Percentiles rank a stretch among this genome's conserved stretches.
These are phyloP conservation scores for Lontra canadensis DNA, from an alignment of 2,113 vertebrate species.

Conservation along the genomic window DNA sequence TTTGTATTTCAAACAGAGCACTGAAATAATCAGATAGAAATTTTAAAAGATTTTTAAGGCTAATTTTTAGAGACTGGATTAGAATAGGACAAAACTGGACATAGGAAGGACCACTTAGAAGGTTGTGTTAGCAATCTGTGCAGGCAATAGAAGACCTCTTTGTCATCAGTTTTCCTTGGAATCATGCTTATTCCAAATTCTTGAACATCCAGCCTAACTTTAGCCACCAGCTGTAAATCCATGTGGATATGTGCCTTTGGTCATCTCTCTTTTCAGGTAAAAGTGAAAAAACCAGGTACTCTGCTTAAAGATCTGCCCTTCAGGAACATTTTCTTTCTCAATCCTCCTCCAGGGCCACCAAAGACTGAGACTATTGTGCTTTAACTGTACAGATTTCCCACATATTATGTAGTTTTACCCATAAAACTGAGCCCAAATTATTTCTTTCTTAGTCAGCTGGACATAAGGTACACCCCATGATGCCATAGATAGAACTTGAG, in stretches of 20 bases:
- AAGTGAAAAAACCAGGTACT: neutral
- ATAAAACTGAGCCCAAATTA: neutral
- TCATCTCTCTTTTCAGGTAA: neutral
- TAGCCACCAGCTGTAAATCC: neutral
- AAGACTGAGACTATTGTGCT: neutral
- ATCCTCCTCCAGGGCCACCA: neutral
- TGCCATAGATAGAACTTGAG: neutral
- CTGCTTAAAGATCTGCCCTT: neutral
- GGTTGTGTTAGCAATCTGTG: neutral
- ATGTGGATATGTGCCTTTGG: neutral
- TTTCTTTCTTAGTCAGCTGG: neutral
- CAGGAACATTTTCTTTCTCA: neutral
- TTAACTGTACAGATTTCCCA: neutral
- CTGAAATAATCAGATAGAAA: slow-evolving; percentile 6
- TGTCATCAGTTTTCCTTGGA: neutral
- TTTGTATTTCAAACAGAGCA: neutral
- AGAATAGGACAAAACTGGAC: neutral
- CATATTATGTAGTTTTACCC: neutral
- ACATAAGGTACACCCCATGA: neutral
- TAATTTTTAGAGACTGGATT: neutral
- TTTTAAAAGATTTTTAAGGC: neutral
- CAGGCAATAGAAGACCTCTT: neutral
- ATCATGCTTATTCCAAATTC: neutral
- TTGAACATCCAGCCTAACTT: neutral
- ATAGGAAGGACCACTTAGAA: neutral